Evolutionary conservation across 2,797 vertebrate species (phyloP).

Genomic region (Sebastes elongatus): DNA sequence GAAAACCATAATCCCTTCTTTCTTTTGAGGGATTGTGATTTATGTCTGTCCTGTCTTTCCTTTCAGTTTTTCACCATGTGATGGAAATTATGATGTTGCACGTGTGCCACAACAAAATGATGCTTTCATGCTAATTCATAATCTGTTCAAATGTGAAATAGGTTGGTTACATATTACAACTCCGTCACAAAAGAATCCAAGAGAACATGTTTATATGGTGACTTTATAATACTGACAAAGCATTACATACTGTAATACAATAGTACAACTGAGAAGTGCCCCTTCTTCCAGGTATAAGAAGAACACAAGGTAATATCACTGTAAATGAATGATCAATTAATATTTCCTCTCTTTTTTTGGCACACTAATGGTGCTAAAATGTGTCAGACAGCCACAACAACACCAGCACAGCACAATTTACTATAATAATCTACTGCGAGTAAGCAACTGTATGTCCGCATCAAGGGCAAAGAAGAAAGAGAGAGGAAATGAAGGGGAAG

Average conservation of each 20-base stretch:
- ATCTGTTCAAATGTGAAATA: constrained; percentile 7
- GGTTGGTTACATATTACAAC: neutral
- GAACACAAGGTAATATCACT: neutral
- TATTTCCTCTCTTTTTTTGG: neutral
- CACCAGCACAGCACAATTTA: constrained; percentile 13
- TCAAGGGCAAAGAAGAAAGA: neutral
- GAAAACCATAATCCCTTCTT: constrained; percentile 57
- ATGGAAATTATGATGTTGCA: constrained; percentile 29
- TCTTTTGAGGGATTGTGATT: constrained; percentile 55
- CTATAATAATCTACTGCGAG: constrained; percentile 22
- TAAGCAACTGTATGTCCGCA: neutral
- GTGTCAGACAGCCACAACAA: neutral
- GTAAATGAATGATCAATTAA: neutral
- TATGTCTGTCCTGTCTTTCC: constrained; percentile 15
- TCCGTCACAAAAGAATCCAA: neutral
- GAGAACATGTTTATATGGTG: neutral
- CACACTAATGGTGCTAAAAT: neutral
- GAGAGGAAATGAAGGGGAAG: neutral
- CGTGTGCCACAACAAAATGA: constrained; percentile 3
- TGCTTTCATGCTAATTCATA: constrained; percentile 9
- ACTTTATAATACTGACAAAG: neutral
- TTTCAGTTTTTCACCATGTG: constrained; percentile 24
- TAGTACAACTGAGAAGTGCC: neutral
- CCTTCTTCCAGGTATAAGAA: neutral
- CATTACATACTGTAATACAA: neutral